Percentiles rank a stretch among this genome's conserved stretches.
Conservation (phyloP, 2,797 vertebrate genomes). For the Parambassis ranga region DNA sequence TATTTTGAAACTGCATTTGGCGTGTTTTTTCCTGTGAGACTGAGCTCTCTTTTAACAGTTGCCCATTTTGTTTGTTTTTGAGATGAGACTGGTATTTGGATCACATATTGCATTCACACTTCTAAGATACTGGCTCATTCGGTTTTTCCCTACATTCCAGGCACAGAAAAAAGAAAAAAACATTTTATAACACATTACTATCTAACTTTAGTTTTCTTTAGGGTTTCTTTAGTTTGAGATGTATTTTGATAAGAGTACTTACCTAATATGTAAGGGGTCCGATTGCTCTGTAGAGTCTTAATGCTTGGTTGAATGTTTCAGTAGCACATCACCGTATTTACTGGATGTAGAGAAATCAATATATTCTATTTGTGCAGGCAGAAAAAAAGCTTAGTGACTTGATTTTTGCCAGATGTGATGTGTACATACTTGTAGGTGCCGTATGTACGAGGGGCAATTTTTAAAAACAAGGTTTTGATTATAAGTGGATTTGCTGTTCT, state of each 20-base stretch:
- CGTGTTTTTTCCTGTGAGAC: too few relatives aligned
- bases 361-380: not conserved
- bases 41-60: too few relatives aligned
- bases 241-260: slow-evolving; percentile 19
- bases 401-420: not conserved
- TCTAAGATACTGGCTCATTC: not conserved
- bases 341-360: too few relatives aligned
- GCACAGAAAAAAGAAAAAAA: slow-evolving; percentile 11
- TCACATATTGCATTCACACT: not conserved
- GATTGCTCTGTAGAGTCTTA: not conserved
- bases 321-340: not conserved
- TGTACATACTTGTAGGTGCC: not conserved
- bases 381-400: not conserved
- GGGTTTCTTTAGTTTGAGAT: too few relatives aligned
- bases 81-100: not conserved
- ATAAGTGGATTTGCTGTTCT: slow-evolving; percentile 70
- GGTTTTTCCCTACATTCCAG: slow-evolving; percentile 4
- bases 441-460: not conserved
- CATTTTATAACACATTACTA: slow-evolving; percentile 26
- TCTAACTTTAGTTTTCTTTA: too few relatives aligned
- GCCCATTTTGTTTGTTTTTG: not conserved
- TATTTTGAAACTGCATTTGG: too few relatives aligned
- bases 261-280: slow-evolving; percentile 28
- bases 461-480: slow-evolving; percentile 64
- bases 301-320: not conserved